phyloP scores from a whole-genome alignment of 2,797 vertebrate genomes.

The Cossypha niveicapilla region DNA sequence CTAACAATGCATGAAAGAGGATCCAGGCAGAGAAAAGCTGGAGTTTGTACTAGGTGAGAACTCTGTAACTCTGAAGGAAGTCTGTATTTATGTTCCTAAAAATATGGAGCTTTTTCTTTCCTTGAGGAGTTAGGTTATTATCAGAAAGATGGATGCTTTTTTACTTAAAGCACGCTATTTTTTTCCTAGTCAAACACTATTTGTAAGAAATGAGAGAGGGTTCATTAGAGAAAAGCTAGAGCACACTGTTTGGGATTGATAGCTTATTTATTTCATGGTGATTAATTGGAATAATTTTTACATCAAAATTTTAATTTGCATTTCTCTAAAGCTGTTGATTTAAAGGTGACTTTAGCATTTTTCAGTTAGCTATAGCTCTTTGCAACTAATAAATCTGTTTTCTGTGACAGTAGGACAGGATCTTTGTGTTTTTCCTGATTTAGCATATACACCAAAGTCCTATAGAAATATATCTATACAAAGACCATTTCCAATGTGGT shows the following conservation, averaged over 20 bases:
- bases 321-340: not conserved
- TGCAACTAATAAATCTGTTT: not conserved
- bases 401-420: not conserved
- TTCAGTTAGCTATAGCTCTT: not conserved
- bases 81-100: not conserved
- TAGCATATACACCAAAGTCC: not conserved
- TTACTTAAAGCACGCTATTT: not conserved
- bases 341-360: not conserved
- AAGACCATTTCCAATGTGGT: not conserved
- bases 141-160: not conserved
- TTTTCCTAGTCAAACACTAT: not conserved
- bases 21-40: not conserved
- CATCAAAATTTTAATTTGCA: not conserved
- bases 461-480: not conserved
- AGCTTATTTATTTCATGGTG: not conserved
- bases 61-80: not conserved
- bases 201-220: not conserved
- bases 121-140: not conserved
- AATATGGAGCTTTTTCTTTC: not conserved
- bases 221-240: not conserved
- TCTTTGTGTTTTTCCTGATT: not conserved
- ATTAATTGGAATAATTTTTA: constrained; percentile 10
- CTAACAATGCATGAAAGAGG: not conserved
- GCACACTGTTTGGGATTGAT: not conserved
- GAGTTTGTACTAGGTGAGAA: not conserved